Evolutionary conservation across 2,888 invertebrate genomes (phyloP).

Genomic region (Acleris holmiana): DNA sequence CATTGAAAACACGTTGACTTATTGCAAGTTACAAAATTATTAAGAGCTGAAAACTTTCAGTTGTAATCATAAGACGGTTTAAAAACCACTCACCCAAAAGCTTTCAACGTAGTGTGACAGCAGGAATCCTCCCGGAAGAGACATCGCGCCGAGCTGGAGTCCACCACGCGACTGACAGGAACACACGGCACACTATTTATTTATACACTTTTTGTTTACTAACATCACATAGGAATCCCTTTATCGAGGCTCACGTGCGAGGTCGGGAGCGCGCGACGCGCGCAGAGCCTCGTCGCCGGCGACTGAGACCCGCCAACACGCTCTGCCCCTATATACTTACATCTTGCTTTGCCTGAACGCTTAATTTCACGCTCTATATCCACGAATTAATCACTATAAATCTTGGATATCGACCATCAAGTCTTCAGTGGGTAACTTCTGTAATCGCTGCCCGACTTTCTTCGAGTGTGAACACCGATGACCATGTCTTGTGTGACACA

Average conservation of each 20-base stretch:
- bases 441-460: conserved; percentile 57
- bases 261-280: conserved; percentile 53
- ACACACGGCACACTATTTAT: conserved; percentile 68
- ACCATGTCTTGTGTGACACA: background rate
- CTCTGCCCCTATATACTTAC: conserved; percentile 77
- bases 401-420: conserved; percentile 60
- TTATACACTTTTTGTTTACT: conserved; percentile 79
- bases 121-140: conserved; percentile 75
- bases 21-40: background rate
- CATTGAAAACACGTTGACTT: background rate
- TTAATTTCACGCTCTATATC: conserved; percentile 81
- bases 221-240: conserved; percentile 75
- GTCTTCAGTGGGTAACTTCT: conserved; percentile 45
- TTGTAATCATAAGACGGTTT: background rate
- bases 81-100: conserved; percentile 73
- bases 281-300: conserved; percentile 54
- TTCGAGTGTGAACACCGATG: conserved; percentile 40
- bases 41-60: background rate
- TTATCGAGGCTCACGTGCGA: conserved; percentile 54
- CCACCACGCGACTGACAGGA: conserved; percentile 68
- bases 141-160: conserved; percentile 67
- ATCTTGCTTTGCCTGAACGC: conserved; percentile 75
- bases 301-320: conserved; percentile 65
- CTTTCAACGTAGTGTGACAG: conserved; percentile 77
- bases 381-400: conserved; percentile 73